Base-by-base conservation (phyloP, 2,888 invertebrate species). In the Heliconius charithonia region DNA sequence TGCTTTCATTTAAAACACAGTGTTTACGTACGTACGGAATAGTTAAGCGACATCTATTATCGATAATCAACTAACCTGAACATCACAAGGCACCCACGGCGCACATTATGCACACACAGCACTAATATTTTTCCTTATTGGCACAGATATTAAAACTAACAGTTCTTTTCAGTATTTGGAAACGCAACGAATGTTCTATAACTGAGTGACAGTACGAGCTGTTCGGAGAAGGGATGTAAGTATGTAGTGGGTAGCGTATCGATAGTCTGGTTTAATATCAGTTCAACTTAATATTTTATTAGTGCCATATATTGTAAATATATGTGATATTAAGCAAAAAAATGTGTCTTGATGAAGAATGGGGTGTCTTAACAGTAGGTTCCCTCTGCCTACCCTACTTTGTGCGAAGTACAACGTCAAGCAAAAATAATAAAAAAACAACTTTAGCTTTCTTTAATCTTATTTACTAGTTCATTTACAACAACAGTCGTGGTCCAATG, bases 131-230 rank as follows among this genome's bases (percentile, higher is more conserved):
- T 10, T 59, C n/a, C n/a, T 59, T 59, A 12, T 70, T 72, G 27
- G 12, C 56, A 72, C 56, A 72, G 45, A 69, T 45, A 16, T 72
- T 32, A 56, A 72, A 59, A 32, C 29, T 59, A 56, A 56, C 29
- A 59, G 29, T 59, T n/a, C 32, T 72, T 56, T 71, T 56, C 71
- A 71, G 56, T 56, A 67, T 67, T 77, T 78, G 56, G 67, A 76
- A 76, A 81, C 76, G 73, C 76, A 29, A 32, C 79, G 74, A 72
- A 71, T 56, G 74, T 76, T 76, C 72, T 77, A 76, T 45, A 79
- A 65, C 56, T 70, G 66, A 78, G 76, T 78, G 79, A 79, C 76
- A 81, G 79, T 76, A 71, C 19, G 22, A 41, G 65, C 67, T 62
- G 72, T 65, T 29, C 19, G 62, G 71, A 22, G 29, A 76, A 78